Percentiles rank a stretch among this genome's conserved stretches.
These are phyloP conservation scores for Drosophila malerkotliana DNA, from an alignment of 1,140 invertebrate species.

Conservation along the genomic window DNA sequence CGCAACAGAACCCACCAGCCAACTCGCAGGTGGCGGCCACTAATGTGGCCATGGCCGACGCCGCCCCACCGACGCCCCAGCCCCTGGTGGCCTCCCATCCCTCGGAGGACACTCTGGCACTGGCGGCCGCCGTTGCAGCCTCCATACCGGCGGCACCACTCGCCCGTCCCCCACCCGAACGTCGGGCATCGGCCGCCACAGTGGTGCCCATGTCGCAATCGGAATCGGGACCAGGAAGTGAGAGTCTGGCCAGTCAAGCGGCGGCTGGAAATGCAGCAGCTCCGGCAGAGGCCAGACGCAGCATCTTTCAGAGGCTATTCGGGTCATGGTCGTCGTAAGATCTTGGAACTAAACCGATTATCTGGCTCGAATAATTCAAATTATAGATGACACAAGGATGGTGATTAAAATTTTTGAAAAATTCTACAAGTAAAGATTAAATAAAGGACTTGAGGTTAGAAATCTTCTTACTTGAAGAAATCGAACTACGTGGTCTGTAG, in stretches of 20 bases:
- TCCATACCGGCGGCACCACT: constrained; percentile 17
- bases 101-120: constrained; percentile 23
- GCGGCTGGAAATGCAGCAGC: too few species aligned
- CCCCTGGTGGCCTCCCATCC: constrained; percentile 2
- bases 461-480: background rate
- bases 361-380: too few species aligned
- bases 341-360: too few species aligned
- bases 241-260: background rate
- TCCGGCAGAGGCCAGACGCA: constrained; percentile 1
- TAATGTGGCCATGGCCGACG: background rate
- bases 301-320: constrained; percentile 17
- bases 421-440: too few species aligned
- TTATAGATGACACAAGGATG: too few species aligned
- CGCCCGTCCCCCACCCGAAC: background rate
- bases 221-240: background rate
- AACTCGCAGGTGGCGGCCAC: background rate
- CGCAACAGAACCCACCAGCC: background rate
- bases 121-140: constrained; percentile 25
- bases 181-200: background rate
- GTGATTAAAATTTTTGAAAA: too few species aligned
- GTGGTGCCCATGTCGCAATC: background rate
- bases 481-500: background rate
- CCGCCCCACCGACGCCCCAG: background rate
- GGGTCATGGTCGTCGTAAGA: background rate
- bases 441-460: too few species aligned